Base-by-base conservation (phyloP, 2,797 vertebrate species). In the Coregonus sp. region DNA sequence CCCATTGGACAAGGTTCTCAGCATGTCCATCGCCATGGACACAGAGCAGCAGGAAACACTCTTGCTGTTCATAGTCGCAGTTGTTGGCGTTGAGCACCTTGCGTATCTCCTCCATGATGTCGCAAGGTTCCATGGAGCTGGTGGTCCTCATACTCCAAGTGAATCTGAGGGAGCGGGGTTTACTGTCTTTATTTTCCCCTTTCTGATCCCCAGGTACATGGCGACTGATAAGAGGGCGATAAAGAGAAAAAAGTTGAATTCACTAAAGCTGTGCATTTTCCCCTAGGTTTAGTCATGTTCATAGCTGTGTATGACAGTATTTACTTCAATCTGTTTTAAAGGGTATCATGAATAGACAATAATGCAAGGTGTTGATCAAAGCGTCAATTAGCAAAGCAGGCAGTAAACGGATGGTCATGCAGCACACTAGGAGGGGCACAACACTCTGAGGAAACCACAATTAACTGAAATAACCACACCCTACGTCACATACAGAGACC, bases 71-170 rank as follows among this genome's bases (percentile, higher is more conserved):
- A 68, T 96, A 96, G 92, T 95, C 95, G 90, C 96, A 97, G 89
- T 93, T 96, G 87, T 96, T 97, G 90, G 95, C 95, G 7, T 96
- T 96, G 90, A 97, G 90, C 86, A 97, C 96, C 81, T 96, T 96
- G 76, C 95, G 91, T 81, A 97, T 97, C 83, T 97, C 96, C 75
- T 94, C 94, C 95, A 97, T 96, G 94, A 97, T 97, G 86, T 96
- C 95, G 7, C 87, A 90, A 73, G 96, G 95, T 78, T 96, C 96
- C 96, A 97, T 95, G 86, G 95, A 95, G 80, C 96, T 97, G 75
- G 96, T 97, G 84, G 96, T 97, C 89, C 96, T 97, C 96, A 97
- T 97, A 92, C 95, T 97, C 96, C 96, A 97, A 82, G 96, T 97
- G 82, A 97, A 97, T 79, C 96, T 94, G 76, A 97, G 95, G 0